phyloP scores from a whole-genome alignment of 2,797 vertebrate species.

The Sylvilagus floridanus region DNA sequence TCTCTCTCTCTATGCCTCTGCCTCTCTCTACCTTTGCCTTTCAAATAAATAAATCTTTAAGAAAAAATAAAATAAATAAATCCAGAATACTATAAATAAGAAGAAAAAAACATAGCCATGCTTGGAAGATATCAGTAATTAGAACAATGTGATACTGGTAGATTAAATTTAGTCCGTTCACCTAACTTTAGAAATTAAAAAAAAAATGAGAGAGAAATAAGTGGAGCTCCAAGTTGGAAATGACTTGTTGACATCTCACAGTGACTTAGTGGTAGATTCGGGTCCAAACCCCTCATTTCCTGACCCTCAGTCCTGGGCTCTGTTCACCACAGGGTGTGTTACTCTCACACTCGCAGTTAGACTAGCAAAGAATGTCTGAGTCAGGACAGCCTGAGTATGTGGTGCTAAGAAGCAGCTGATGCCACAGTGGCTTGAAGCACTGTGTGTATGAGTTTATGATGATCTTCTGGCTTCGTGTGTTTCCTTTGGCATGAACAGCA shows the following conservation, averaged over 20 bases:
- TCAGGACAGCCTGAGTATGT: background rate
- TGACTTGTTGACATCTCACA: background rate
- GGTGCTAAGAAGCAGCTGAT: background rate
- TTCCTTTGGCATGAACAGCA: too few species aligned
- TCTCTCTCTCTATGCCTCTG: too few species aligned
- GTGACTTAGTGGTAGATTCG: background rate
- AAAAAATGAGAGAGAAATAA: constrained; percentile 23
- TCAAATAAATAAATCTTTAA: too few species aligned
- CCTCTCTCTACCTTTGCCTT: too few species aligned
- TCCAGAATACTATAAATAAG: background rate
- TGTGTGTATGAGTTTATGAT: background rate
- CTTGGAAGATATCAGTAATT: background rate
- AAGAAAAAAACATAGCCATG: background rate
- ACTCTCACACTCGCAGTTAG: too few species aligned
- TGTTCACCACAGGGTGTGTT: fast-evolving
- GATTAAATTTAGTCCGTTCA: background rate
- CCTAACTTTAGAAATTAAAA: constrained; percentile 4
- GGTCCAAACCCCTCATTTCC: background rate
- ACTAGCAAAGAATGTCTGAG: background rate
- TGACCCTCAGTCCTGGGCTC: background rate
- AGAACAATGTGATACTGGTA: background rate
- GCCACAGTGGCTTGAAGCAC: background rate
- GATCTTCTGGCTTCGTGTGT: too few species aligned
- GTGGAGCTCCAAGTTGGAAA: background rate
- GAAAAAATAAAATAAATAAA: background rate